Conservation (phyloP, 2,888 invertebrate genomes). For the Watsonalla cultraria region DNA sequence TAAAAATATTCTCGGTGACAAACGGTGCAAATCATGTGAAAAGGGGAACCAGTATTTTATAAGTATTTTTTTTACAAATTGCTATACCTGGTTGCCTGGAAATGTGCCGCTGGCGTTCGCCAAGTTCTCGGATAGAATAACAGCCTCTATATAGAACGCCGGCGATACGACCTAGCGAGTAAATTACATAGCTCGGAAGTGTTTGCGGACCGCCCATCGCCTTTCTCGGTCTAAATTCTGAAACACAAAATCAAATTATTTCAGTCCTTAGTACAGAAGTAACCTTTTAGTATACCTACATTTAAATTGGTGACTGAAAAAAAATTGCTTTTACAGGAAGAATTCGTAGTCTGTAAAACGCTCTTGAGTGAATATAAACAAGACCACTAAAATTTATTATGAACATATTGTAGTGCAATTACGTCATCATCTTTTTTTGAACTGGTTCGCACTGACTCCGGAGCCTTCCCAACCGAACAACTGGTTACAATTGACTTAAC, state of each 20-base stretch:
- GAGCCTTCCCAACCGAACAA: too few relatives aligned
- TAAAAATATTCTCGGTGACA: too few relatives aligned
- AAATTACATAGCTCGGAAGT: conserved; percentile 60
- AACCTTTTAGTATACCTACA: conserved; percentile 5
- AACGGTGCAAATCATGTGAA: conserved; percentile 3
- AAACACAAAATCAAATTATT: conserved; percentile 21
- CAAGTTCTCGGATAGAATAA: conserved; percentile 46
- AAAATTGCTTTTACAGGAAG: too few relatives aligned
- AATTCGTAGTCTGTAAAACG: too few relatives aligned
- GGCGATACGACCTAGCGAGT: conserved; percentile 56
- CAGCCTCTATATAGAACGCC: conserved; percentile 38
- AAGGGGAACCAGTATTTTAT: conserved; percentile 19
- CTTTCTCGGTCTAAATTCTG: conserved; percentile 40
- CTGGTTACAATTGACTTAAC: too few relatives aligned
- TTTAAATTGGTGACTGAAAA: too few relatives aligned
- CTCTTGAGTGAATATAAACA: too few relatives aligned
- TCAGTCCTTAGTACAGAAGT: conserved; percentile 43
- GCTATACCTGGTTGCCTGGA: conserved; percentile 41
- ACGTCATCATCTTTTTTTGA: too few relatives aligned
- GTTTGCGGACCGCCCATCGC: conserved; percentile 56
- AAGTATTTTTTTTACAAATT: conserved; percentile 34
- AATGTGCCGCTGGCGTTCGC: conserved; percentile 43
- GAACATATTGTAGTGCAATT: too few relatives aligned
- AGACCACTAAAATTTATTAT: too few relatives aligned
- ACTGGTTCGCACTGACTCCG: too few relatives aligned